Base-by-base conservation (phyloP, 2,797 vertebrate genomes). In the Orestias chungarensis region DNA sequence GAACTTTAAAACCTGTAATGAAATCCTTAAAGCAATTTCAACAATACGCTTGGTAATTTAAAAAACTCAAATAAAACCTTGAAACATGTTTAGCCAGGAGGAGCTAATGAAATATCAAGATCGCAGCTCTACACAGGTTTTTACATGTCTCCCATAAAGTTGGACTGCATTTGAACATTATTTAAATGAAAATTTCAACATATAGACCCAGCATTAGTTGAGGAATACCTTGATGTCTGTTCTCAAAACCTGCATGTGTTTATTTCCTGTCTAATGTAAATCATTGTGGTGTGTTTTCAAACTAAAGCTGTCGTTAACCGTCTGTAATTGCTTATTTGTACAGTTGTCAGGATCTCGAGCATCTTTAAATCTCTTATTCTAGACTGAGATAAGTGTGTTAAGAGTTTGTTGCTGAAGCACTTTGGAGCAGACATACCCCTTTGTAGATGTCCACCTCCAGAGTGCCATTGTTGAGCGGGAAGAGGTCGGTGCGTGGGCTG, bases 361-460 rank as follows among this genome's bases (percentile, higher is more conserved):
- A 55, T 55, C 15, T 55, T n/a, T n/a, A n/a, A n/a, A n/a, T n/a
- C n/a, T n/a, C n/a, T n/a, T n/a, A n/a, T n/a, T n/a, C n/a, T n/a
- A n/a, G n/a, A n/a, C n/a, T n/a, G n/a, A n/a, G n/a, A n/a, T n/a
- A n/a, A n/a, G n/a, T n/a, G n/a, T n/a, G n/a, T n/a, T n/a, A n/a
- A 17, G 40, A 23, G 18, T 65, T 49, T 43, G 49, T 2, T 46
- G 49, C 14, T 50, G 35, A 15, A 27, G 54, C 62, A 3, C 42
- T 25, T 23, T 35, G 12, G 35, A 54, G 0, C n/a, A 67, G 25
- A 82, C 91, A 57, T 91, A 98, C 97, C 94, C 97, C 97, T 94
- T 98, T 98, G 90, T 97, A 99, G 92, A 99, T 97, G 81, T 98
- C 97, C 79, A 99, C 97, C 42, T 95, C 79, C 71, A 99, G 92